Evolutionary conservation across 2,797 vertebrate species (phyloP).

Genomic region (Rhincodon typus): DNA sequence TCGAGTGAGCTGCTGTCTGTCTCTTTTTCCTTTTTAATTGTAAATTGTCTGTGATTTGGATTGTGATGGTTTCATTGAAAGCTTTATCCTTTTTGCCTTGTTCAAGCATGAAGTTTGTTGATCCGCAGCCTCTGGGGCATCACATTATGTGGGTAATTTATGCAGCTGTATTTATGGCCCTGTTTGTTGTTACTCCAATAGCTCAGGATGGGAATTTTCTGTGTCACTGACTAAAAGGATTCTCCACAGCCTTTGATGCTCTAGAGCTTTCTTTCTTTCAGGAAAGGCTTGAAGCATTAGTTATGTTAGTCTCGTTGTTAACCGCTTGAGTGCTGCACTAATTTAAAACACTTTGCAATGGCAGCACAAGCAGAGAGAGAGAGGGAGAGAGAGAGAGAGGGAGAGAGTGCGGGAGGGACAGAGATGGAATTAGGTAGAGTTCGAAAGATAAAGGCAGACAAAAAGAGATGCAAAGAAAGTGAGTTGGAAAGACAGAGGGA

Average conservation of each 20-base stretch:
- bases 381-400: no score
- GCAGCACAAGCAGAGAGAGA: not conserved
- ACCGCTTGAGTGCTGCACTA: constrained; percentile 49
- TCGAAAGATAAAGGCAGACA: not conserved
- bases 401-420: not conserved
- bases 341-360: not conserved
- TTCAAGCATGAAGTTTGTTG: constrained; percentile 50
- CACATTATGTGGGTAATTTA: constrained; percentile 67
- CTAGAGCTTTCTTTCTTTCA: constrained; percentile 65
- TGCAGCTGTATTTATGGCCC: constrained; percentile 84
- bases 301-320: constrained; percentile 69
- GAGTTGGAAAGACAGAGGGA: not conserved
- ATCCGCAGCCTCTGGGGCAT: constrained; percentile 34
- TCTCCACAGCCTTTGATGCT: constrained; percentile 82
- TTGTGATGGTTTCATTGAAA: constrained; percentile 18
- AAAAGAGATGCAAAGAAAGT: not conserved
- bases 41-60: constrained; percentile 33
- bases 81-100: constrained; percentile 41
- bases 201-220: constrained; percentile 84
- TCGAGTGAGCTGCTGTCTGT: not conserved
- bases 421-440: no score
- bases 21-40: constrained; percentile 31
- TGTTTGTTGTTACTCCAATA: constrained; percentile 75
- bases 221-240: constrained; percentile 87
- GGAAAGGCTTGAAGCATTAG: constrained; percentile 68